Evolutionary conservation across 2,797 vertebrate genomes (phyloP).

Genomic region (Cyprinella venusta): DNA sequence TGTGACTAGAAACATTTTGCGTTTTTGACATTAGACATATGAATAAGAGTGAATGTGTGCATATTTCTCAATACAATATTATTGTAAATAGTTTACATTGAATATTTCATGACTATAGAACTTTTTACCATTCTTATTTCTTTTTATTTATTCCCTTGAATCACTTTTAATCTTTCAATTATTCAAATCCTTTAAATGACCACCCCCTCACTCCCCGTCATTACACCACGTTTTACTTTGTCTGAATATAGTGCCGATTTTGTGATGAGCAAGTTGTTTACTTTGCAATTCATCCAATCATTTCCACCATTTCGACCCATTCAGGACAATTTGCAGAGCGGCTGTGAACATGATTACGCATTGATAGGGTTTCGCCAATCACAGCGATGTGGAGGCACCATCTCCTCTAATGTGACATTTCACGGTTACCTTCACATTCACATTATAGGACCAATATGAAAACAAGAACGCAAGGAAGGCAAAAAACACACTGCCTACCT

Average conservation of each 20-base stretch:
- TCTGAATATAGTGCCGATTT: not conserved
- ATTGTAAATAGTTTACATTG: too few relatives aligned
- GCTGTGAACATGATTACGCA: not conserved
- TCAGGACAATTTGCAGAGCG: not conserved
- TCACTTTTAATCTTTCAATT: too few relatives aligned
- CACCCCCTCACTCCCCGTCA: too few relatives aligned
- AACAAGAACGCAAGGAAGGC: not conserved
- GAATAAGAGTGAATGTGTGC: too few relatives aligned
- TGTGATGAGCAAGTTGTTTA: not conserved
- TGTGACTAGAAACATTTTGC: too few relatives aligned
- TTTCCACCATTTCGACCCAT: not conserved
- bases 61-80: too few relatives aligned
- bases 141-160: too few relatives aligned
- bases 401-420: slow-evolving; percentile 1
- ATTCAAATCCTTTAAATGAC: too few relatives aligned
- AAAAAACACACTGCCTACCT: not conserved
- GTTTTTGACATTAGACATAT: too few relatives aligned
- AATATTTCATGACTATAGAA: too few relatives aligned
- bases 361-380: not conserved
- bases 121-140: too few relatives aligned
- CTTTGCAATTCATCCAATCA: not conserved
- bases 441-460: not conserved
- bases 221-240: not conserved
- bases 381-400: not conserved
- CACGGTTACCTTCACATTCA: not conserved